Conservation (phyloP, 2,888 invertebrate species). For the Macropis europaea region DNA sequence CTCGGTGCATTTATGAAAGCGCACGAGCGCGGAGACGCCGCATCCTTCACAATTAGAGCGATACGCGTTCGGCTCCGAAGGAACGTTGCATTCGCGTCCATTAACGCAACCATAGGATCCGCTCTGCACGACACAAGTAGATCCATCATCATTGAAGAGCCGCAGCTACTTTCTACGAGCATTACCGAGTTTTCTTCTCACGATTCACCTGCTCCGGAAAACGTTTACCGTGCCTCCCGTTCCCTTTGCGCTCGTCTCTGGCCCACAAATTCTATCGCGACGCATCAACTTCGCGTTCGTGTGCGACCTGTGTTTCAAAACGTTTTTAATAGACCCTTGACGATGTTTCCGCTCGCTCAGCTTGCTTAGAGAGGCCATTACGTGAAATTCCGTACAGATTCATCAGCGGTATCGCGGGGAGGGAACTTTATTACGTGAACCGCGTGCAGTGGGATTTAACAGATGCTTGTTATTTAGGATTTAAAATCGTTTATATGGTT, state of each 20-base stretch:
- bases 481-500: too few relatives aligned
- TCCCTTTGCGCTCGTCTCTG: not conserved
- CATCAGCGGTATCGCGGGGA: too few relatives aligned
- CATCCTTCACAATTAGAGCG: slow-evolving; percentile 49
- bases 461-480: too few relatives aligned
- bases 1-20: slow-evolving; percentile 25
- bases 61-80: slow-evolving; percentile 22
- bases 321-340: too few relatives aligned
- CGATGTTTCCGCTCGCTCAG: too few relatives aligned
- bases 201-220: slow-evolving; percentile 33
- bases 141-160: slow-evolving; percentile 56
- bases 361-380: too few relatives aligned
- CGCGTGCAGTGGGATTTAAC: too few relatives aligned
- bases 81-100: slow-evolving; percentile 44
- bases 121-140: slow-evolving; percentile 51
- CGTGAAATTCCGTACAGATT: too few relatives aligned
- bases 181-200: slow-evolving; percentile 45
- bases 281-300: not conserved
- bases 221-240: not conserved
- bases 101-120: slow-evolving; percentile 40
- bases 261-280: not conserved
- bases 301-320: too few relatives aligned
- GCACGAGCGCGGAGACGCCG: slow-evolving; percentile 2
- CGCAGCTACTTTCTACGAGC: slow-evolving; percentile 24
- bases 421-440: too few relatives aligned